Base-by-base conservation (phyloP, 92 coral and sea anemone genomes). In the Porites divaricata region DNA sequence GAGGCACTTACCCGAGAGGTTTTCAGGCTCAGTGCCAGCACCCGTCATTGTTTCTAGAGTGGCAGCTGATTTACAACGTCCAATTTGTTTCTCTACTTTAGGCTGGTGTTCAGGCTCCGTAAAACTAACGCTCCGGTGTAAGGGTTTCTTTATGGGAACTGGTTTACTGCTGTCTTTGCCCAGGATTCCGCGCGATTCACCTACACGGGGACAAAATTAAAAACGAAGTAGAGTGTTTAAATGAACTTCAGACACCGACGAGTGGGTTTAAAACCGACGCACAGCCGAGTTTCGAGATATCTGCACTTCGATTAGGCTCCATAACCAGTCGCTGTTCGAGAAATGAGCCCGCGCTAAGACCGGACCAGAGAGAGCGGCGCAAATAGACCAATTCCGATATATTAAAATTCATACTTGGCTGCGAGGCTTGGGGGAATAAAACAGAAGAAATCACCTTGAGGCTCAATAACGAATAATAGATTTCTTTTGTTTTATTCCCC, bases 101-200 rank as follows among this genome's bases (percentile, higher is more conserved):
- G 87, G 88, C 74, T 83, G 71, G 89, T 54, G 82, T 62, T 85
- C 74, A 64, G 95, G 95, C 72, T 91, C 95, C 24, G 90, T 67
- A 76, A 88, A 91, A 81, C 95, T 91, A 70, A 88, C 95, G 41
- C 93, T 89, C 76, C 95, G 90, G 9, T 73, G 92, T 13, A 91
- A 85, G 2, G 79, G 67, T 75, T 88, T 88, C 92, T 80, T 83
- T 23, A 80, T 81, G 20, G 95, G 92, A 10, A 76, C 85, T 53
- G 95, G 83, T n/a, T 82, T 82, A 52, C 79, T 82, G 51, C 62
- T 35, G n/a, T 82, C 86, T 50, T 82, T 82, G 16, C 86, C 86
- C 72, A 82, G 19, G 72, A 82, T 82, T 74, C 86, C 86, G 12
- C 86, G 79, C 14, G 86, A 79, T 48, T 82, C 86, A 20, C 62